Evolutionary conservation across 2,888 invertebrate genomes (phyloP), one percentile per base, ranked within the genome.

Genomic region (Adineta ricciae): DNA sequence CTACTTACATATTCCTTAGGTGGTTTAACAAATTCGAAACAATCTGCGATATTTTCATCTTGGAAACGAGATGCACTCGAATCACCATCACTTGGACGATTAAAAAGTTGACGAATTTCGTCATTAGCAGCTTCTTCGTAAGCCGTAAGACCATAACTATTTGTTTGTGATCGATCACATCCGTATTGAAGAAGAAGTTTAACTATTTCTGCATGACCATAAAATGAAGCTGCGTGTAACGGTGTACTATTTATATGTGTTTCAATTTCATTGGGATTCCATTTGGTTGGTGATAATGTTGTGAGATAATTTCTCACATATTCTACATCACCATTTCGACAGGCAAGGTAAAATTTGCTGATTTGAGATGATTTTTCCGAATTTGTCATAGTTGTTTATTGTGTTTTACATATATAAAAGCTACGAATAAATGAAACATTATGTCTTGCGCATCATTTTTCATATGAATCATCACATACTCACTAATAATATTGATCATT

Each of bases 81-180:
- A 38, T 1, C 19, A 14, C n/a, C n/a, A n/a, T 24, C 4, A 38
- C 2, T 7, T 73, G 11, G 56, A 64, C 73, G 73, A 38, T 73
- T 73, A 3, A 73, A 73, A 24, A 73, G 14, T 73, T 73, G 38
- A 38, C 73, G 73, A 41, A 73, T 73, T 19, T 73, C 73, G 38
- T 73, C 73, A 73, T 73, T 73, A 24, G 38, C 73, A 8, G 73
- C 73, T 16, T 73, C 73, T 73, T 73, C 73, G 11, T 73, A 73
- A 38, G 73, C 73, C 19, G 73, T 38, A 7, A 73, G 24, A 24
- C 73, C 73, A 41, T 73, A 24, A 3, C 5, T 9, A 38, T 73
- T 73, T 2, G 38, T 38, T 24, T 38, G 24, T 3, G 73, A 73
- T 73, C 73, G 73, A 73, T 41, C 73, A 41, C 73, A 73, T 16